Evolutionary conservation across 2,113 vertebrate species (phyloP), one percentile per base, ranked within the genome.

Genomic region (Prinia subflava): DNA sequence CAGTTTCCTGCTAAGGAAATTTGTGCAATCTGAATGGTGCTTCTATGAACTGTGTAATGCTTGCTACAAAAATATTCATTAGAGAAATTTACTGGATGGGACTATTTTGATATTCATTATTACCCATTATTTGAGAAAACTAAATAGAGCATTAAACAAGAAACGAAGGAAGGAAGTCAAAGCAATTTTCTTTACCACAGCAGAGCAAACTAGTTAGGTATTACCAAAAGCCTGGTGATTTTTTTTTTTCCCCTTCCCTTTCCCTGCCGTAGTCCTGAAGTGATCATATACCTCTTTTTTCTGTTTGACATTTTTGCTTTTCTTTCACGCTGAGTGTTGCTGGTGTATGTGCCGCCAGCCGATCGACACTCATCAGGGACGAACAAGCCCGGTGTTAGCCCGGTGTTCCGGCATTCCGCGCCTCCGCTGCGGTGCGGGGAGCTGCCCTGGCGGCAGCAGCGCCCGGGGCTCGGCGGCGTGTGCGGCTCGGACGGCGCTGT

Each of bases 401-500:
- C 42, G 42, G 42, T 44, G 8, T 46, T 18, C 6, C 7, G 39
- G 21, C 78, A 10, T n/a, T n/a, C n/a, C n/a, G n/a, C n/a, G n/a
- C n/a, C n/a, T 22, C 6, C 2, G 18, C 56, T 4, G 4, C 14
- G 30, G 20, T 11, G 33, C 0, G 1, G 44, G 14, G 9, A 23
- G 35, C 1, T 13, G 9, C 63, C 9, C 30, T 12, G 2, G 9
- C 59, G 2, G 13, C 23, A 1, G 0, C 2, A 6, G 63, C 50
- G 1, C 1, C 41, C n/a, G 3, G 0, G 6, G 21, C 13, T 0
- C 0, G 1, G 46, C 19, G 60, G 7, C 0, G 39, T 0, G 44
- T 0, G 76, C 11, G 1, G 59, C 4, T 1, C 18, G 1, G 39
- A 0, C 5, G 24, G 4, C 37, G 31, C 67, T 30, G 8, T 16